These are phyloP conservation scores for Nephrotoma appendiculata DNA, from an alignment of 2,888 invertebrate genomes.

Conservation along the genomic window DNA sequence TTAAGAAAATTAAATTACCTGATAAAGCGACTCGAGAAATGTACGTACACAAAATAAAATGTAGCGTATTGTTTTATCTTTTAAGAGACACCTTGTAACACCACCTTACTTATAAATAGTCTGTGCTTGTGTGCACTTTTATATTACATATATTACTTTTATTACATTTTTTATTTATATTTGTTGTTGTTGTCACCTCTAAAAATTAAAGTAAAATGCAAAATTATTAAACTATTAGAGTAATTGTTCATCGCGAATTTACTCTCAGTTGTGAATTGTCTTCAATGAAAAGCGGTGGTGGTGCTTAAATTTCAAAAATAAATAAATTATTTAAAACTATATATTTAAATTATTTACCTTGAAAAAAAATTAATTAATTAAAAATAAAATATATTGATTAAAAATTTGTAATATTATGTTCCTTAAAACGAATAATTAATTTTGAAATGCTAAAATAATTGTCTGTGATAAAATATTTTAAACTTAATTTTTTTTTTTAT, in stretches of 20 bases:
- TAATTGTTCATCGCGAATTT: background rate
- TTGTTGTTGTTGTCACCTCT: background rate
- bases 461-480: background rate
- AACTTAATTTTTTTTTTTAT: background rate
- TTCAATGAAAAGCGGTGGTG: background rate
- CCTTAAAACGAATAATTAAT: background rate
- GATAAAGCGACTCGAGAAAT: background rate
- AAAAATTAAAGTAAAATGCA: background rate
- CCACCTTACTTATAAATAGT: background rate
- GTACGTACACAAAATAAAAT: background rate
- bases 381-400: background rate
- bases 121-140: too few species aligned
- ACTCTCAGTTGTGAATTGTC: slow-evolving; percentile 3
- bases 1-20: background rate
- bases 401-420: background rate
- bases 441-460: background rate
- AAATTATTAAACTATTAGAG: background rate
- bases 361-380: background rate
- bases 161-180: background rate
- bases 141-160: background rate
- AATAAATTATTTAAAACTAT: background rate
- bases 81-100: background rate
- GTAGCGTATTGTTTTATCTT: background rate
- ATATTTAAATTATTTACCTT: background rate
- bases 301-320: background rate